Evolutionary conservation across 2,888 invertebrate genomes (phyloP).

Genomic region (Hyposoter dolosus): DNA sequence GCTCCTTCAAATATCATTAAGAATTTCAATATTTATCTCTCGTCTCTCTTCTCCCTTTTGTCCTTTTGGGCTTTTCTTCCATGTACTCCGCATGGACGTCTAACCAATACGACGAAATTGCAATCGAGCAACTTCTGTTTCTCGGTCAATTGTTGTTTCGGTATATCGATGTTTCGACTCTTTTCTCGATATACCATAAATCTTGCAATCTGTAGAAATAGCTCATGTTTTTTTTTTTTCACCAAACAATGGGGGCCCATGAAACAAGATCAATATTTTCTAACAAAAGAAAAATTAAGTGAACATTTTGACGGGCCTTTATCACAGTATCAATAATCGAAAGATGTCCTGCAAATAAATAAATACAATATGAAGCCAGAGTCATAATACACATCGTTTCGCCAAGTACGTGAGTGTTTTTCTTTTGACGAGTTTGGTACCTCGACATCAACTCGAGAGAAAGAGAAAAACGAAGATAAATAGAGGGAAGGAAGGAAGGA

Average conservation of each 20-base stretch:
- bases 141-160: background rate
- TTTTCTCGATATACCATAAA: background rate
- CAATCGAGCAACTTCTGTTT: background rate
- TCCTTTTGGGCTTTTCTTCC: background rate
- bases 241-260: background rate
- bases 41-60: background rate
- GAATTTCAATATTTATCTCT: constrained; percentile 50
- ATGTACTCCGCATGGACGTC: background rate
- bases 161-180: background rate
- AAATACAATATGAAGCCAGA: constrained; percentile 33
- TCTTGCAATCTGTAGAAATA: background rate
- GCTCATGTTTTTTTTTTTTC: background rate
- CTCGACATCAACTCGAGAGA: background rate
- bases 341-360: constrained; percentile 50
- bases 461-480: background rate
- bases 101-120: background rate
- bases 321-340: constrained; percentile 52
- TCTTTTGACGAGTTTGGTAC: constrained; percentile 35
- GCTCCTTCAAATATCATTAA: constrained; percentile 31
- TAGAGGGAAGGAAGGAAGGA: background rate
- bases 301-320: background rate
- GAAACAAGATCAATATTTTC: background rate
- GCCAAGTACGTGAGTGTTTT: constrained; percentile 45
- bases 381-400: constrained; percentile 33
- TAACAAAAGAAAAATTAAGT: background rate